A percentile compares a stretch with the other conserved stretches of the same genome.
phyloP scores from a whole-genome alignment of 2,113 vertebrate genomes.

The Cricetomys ansorgei region DNA sequence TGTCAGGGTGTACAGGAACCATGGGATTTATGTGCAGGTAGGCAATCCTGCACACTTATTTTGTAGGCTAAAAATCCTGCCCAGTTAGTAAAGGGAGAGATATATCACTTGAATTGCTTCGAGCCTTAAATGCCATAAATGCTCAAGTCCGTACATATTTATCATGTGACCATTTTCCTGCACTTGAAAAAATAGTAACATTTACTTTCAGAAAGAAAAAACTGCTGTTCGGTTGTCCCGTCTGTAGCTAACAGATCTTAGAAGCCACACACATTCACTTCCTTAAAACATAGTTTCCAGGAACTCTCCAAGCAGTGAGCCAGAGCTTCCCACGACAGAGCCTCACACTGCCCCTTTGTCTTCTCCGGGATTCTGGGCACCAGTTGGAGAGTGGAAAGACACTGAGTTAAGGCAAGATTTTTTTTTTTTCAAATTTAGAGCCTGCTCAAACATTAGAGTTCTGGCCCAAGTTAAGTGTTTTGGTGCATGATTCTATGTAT shows the following conservation, averaged over 20 bases:
- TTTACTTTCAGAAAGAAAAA: constrained; percentile 24
- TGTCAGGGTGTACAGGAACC: not conserved
- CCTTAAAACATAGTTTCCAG: constrained; percentile 64
- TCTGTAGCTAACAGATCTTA: constrained; percentile 3
- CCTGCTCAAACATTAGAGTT: constrained; percentile 25
- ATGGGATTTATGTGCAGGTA: not conserved
- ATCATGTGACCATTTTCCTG: not conserved
- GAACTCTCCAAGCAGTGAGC: constrained; percentile 61
- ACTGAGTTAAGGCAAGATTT: not conserved
- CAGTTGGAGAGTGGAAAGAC: not conserved
- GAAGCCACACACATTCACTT: constrained; percentile 48
- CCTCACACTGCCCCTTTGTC: not conserved
- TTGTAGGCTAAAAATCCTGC: constrained; percentile 36
- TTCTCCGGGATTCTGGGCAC: not conserved
- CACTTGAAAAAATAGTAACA: constrained; percentile 20
- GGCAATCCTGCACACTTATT: not conserved
- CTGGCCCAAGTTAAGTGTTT: not conserved
- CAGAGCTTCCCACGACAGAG: constrained; percentile 15
- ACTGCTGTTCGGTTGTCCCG: not conserved
- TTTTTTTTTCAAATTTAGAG: constrained; percentile 63
- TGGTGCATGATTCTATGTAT: not conserved
- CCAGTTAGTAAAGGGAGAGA: not conserved
- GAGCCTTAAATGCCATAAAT: constrained; percentile 27
- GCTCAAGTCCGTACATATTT: not conserved
- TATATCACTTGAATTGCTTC: not conserved